Evolutionary conservation across 2,113 vertebrate species (phyloP).

Genomic region (Podarcis raffonei): DNA sequence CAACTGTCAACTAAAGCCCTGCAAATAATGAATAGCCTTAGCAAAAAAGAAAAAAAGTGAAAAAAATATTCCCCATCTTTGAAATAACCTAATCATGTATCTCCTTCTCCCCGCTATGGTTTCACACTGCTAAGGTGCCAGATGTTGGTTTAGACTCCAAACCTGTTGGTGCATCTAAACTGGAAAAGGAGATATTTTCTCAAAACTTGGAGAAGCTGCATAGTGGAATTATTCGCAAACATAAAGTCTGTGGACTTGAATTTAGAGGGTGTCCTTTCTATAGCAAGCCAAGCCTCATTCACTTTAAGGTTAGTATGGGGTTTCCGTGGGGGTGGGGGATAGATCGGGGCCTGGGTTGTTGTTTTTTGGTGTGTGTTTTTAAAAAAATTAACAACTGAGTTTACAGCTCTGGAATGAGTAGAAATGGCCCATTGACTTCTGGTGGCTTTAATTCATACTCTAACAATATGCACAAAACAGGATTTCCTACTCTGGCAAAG

Average conservation of each 20-base stretch:
- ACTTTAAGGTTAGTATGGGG: slow-evolving; percentile 84
- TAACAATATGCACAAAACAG: not conserved
- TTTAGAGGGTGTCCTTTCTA: slow-evolving; percentile 80
- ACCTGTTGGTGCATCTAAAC: slow-evolving; percentile 36
- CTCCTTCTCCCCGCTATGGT: not conserved
- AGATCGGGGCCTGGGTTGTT: not conserved
- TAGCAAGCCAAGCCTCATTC: slow-evolving; percentile 85
- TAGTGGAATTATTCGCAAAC: slow-evolving; percentile 60
- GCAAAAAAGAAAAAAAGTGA: too few relatives aligned
- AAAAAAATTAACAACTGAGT: not conserved
- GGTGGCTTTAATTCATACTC: not conserved
- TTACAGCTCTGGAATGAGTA: not conserved
- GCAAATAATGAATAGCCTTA: not conserved
- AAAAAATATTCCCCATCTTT: too few relatives aligned
- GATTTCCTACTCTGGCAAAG: not conserved
- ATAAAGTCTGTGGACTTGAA: slow-evolving; percentile 63
- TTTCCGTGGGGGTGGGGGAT: not conserved
- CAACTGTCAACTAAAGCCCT: not conserved
- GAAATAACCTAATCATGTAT: not conserved
- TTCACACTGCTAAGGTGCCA: slow-evolving; percentile 49
- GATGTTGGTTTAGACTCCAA: slow-evolving; percentile 55
- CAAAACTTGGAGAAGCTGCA: slow-evolving; percentile 39
- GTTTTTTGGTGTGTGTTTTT: not conserved
- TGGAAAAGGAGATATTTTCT: slow-evolving; percentile 62
- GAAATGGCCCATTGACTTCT: not conserved